These are phyloP conservation scores for Trichopria drosophilae DNA, from an alignment of 2,888 invertebrate genomes.

Conservation along the genomic window DNA sequence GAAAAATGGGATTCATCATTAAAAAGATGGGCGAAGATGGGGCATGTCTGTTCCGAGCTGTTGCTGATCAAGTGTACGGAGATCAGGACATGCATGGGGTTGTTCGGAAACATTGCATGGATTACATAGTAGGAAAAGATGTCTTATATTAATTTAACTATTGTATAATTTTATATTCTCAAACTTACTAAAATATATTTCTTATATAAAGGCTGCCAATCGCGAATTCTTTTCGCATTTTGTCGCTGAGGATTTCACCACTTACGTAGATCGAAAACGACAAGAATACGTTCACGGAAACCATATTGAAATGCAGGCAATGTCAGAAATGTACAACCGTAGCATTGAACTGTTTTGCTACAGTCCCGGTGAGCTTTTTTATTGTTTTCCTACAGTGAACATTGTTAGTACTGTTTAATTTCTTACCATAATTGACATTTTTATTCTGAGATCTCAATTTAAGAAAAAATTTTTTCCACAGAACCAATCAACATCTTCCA, in stretches of 20 bases:
- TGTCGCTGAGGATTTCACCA: constrained; percentile 85
- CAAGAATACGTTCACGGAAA: constrained; percentile 82
- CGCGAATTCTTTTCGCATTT: constrained; percentile 85
- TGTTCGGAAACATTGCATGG: constrained; percentile 83
- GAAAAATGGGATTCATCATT: constrained; percentile 75
- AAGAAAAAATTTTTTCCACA: constrained; percentile 53
- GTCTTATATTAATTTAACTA: constrained; percentile 2
- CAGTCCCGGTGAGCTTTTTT: constrained; percentile 63
- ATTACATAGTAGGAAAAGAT: constrained; percentile 75
- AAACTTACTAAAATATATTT: constrained; percentile 5
- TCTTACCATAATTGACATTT: constrained; percentile 34
- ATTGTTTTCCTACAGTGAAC: constrained; percentile 12
- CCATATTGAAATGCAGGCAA: constrained; percentile 88
- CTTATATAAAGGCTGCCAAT: constrained; percentile 70
- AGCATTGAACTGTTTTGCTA: constrained; percentile 86
- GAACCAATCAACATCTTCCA: constrained; percentile 88
- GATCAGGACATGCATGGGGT: constrained; percentile 87
- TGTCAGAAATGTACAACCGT: constrained; percentile 86
- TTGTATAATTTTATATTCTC: background rate
- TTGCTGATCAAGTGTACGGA: constrained; percentile 87
- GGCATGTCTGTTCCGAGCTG: constrained; percentile 84
- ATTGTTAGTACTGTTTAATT: background rate
- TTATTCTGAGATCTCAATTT: constrained; percentile 46
- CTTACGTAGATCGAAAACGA: constrained; percentile 80
- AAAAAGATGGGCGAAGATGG: constrained; percentile 87